Evolutionary conservation across 2,797 vertebrate species (phyloP).

Genomic region (Eulemur mongoz): DNA sequence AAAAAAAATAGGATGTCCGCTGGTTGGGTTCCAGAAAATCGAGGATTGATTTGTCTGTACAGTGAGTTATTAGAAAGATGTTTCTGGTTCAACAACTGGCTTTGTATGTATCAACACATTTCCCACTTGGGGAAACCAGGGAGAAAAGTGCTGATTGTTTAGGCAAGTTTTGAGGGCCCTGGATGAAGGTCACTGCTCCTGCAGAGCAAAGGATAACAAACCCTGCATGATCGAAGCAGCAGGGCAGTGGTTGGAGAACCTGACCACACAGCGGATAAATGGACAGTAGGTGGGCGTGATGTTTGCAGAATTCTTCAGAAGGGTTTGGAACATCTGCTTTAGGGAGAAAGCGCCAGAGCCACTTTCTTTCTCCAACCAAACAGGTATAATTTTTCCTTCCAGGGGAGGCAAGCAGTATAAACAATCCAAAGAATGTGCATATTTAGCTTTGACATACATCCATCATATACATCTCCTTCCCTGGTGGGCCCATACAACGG

Average conservation of each 20-base stretch:
- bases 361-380: not conserved
- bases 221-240: rapidly evolving
- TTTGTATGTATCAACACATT: not conserved
- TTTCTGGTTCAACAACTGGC: not conserved
- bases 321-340: not conserved
- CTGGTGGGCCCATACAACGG: not conserved
- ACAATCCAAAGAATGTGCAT: too few relatives aligned
- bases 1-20: not conserved
- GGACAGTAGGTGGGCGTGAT: not conserved
- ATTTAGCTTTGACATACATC: not conserved
- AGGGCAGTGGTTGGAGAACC: not conserved
- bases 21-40: not conserved
- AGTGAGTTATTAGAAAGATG: not conserved
- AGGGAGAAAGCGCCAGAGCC: not conserved
- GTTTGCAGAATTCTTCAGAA: not conserved
- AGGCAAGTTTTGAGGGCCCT: not conserved
- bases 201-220: not conserved
- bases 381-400: not conserved
- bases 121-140: not conserved
- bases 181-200: not conserved
- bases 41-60: not conserved
- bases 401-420: too few relatives aligned
- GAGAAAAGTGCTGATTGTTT: not conserved
- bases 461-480: not conserved
- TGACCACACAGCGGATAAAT: rapidly evolving